These are phyloP conservation scores for Alloscopus bannaensis DNA, from an alignment of 2,888 invertebrate species.

Conservation along the genomic window DNA sequence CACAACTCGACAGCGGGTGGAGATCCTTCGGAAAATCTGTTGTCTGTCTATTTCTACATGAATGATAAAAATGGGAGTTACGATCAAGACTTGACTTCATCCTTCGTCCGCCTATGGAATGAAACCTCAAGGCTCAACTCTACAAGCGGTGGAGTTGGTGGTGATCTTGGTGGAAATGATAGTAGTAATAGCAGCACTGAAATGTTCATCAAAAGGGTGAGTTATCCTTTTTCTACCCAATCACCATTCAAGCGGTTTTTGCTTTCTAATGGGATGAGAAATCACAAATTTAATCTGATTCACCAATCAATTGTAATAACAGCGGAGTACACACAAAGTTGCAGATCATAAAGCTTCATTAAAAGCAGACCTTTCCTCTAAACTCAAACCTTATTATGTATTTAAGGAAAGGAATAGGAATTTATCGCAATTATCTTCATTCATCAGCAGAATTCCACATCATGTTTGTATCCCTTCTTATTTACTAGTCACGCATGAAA, in stretches of 20 bases:
- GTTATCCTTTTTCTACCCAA: slow-evolving; percentile 19
- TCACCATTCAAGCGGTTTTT: slow-evolving; percentile 20
- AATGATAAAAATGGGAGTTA: slow-evolving; percentile 73
- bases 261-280: slow-evolving; percentile 56
- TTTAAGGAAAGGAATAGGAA: too few species aligned
- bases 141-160: slow-evolving; percentile 10
- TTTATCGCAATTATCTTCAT: too few species aligned
- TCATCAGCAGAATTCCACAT: too few species aligned
- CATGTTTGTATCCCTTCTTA: too few species aligned
- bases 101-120: slow-evolving; percentile 73
- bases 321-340: too few species aligned
- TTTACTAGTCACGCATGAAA: slow-evolving; percentile 51
- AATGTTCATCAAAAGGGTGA: slow-evolving; percentile 57
- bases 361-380: too few species aligned
- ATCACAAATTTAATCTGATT: slow-evolving; percentile 34
- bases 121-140: slow-evolving; percentile 49
- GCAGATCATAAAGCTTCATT: too few species aligned
- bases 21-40: slow-evolving; percentile 41
- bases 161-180: slow-evolving; percentile 16
- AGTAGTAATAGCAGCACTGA: slow-evolving; percentile 24
- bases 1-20: background rate
- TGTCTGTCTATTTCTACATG: slow-evolving; percentile 72
- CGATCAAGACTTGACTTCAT: slow-evolving; percentile 73
- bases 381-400: too few species aligned
- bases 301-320: too few species aligned